These are phyloP conservation scores for Turdus rufiventris DNA, from an alignment of 2,113 vertebrate genomes.

Conservation along the genomic window DNA sequence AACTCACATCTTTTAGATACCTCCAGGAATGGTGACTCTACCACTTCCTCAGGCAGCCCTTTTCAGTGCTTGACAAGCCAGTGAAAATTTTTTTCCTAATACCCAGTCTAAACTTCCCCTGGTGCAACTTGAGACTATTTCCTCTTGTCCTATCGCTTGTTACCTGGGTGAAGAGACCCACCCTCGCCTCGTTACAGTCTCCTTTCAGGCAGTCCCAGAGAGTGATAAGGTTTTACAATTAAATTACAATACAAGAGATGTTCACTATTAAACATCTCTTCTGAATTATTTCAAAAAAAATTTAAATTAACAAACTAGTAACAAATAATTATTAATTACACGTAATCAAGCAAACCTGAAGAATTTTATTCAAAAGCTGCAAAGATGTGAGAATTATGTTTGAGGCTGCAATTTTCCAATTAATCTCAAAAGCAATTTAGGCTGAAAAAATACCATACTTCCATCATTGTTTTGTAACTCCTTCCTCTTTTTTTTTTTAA, in stretches of 20 bases:
- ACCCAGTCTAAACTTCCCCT: neutral
- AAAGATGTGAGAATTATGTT: neutral
- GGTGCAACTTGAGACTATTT: neutral
- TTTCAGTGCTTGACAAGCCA: neutral
- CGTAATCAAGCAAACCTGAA: neutral
- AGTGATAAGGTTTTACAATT: neutral
- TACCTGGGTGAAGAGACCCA: neutral
- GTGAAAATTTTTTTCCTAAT: neutral
- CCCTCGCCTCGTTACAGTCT: fast-evolving
- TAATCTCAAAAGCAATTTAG: neutral
- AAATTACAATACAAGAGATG: no score
- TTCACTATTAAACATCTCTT: neutral
- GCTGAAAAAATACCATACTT: neutral
- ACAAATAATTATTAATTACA: neutral
- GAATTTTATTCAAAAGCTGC: neutral
- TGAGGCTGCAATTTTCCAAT: neutral
- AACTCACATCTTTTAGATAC: neutral
- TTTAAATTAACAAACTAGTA: neutral
- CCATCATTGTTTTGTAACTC: neutral
- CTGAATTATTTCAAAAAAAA: neutral
- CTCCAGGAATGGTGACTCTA: neutral
- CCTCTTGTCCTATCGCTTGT: neutral
- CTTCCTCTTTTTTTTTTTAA: fast-evolving
- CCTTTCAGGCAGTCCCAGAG: neutral
- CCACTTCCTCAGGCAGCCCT: neutral